These are phyloP conservation scores for human DNA, from an alignment of 2,113 vertebrate species.

Conservation along the genomic window GRCh38 chr2:175130001-175130500, in stretches of 20 bases:
- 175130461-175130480: background rate
- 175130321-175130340: slow-evolving; percentile 16
- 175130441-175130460: background rate
- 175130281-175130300: slow-evolving; percentile 2
- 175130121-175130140: slow-evolving; percentile 88
- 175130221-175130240: slow-evolving; percentile 39
- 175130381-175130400: slow-evolving; percentile 16
- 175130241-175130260: slow-evolving; percentile 43
- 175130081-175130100: slow-evolving; percentile 20
- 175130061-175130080: slow-evolving; percentile 32
- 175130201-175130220: slow-evolving; percentile 85
- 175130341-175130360: slow-evolving; percentile 16
- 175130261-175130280: slow-evolving; percentile 46
- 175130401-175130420: background rate
- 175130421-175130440: background rate
- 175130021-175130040: slow-evolving; percentile 45
- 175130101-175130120: slow-evolving; percentile 53
- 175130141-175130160: slow-evolving; percentile 98
- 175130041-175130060: background rate
- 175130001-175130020: slow-evolving; percentile 33
- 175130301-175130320: slow-evolving; percentile 26
- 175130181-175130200: slow-evolving; percentile 99
- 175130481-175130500: background rate
- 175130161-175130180: slow-evolving; percentile 99
- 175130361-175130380: background rate